Evolutionary conservation across 35 echinoderm and acorn worm species (phyloP).

Genomic region (Amphiura filiformis): DNA sequence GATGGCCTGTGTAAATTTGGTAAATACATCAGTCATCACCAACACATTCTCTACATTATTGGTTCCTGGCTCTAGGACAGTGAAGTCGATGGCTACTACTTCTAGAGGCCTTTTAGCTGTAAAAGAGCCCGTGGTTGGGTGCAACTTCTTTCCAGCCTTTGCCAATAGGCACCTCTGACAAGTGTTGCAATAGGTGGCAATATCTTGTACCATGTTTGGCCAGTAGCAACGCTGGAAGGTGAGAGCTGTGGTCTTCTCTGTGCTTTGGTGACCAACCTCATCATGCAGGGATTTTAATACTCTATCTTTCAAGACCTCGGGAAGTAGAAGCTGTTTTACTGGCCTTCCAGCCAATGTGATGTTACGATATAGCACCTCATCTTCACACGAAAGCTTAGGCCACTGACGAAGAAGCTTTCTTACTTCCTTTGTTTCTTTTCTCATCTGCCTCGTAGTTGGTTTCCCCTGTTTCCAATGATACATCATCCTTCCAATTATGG

Average conservation of each 20-base stretch:
- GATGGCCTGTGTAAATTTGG: slow-evolving; percentile 43
- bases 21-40: slow-evolving; percentile 50
- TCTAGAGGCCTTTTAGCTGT: no score
- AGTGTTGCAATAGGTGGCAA: slow-evolving; percentile 47
- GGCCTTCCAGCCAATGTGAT: no score
- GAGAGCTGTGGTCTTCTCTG: slow-evolving; percentile 45
- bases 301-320: no score
- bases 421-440: slow-evolving; percentile 1
- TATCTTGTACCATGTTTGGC: slow-evolving; percentile 50
- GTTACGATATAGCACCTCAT: no score
- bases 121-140: slow-evolving; percentile 46
- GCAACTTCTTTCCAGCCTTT: slow-evolving; percentile 25
- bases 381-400: not conserved
- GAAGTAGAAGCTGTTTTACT: slow-evolving; percentile 56
- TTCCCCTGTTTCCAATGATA: no score
- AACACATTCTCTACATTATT: slow-evolving; percentile 51
- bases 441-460: not conserved
- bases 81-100: no score
- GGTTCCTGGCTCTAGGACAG: slow-evolving; percentile 31
- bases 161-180: slow-evolving; percentile 36
- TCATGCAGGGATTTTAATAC: no score
- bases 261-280: slow-evolving; percentile 63
- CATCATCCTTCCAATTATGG: no score
- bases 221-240: slow-evolving; percentile 37
- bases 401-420: slow-evolving; percentile 28